Evolutionary conservation across 2,113 vertebrate genomes (phyloP).

Genomic region (Poecile atricapillus): DNA sequence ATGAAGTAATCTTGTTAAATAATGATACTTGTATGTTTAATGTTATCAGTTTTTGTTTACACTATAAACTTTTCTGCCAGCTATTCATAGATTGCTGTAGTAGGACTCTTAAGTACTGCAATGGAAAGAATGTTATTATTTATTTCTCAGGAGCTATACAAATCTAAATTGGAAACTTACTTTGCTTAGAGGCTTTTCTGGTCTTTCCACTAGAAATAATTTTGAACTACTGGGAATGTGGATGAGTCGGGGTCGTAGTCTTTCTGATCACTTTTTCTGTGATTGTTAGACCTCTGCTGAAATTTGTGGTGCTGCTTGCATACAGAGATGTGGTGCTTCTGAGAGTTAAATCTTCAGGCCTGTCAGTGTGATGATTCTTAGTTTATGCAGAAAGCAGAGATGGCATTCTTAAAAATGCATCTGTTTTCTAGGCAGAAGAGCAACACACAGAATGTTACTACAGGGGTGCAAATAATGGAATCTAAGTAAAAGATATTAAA

Average conservation of each 20-base stretch:
- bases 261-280: background rate
- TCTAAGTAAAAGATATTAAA: background rate
- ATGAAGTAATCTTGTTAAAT: slow-evolving; percentile 13
- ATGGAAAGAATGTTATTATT: background rate
- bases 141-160: background rate
- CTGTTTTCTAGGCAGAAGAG: background rate
- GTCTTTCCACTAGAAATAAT: background rate
- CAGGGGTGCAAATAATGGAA: background rate
- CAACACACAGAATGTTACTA: background rate
- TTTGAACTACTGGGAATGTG: background rate
- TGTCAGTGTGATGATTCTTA: background rate
- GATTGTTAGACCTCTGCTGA: background rate
- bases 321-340: background rate
- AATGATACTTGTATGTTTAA: background rate
- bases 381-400: background rate
- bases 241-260: background rate
- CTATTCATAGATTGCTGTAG: background rate
- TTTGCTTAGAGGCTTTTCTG: background rate
- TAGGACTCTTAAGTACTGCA: background rate
- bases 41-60: background rate
- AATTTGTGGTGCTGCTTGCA: background rate
- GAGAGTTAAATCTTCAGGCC: background rate
- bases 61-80: background rate
- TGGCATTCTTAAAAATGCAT: background rate
- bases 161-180: background rate